phyloP scores from a whole-genome alignment of 1,140 invertebrate species.

The Antheraea pernyi region DNA sequence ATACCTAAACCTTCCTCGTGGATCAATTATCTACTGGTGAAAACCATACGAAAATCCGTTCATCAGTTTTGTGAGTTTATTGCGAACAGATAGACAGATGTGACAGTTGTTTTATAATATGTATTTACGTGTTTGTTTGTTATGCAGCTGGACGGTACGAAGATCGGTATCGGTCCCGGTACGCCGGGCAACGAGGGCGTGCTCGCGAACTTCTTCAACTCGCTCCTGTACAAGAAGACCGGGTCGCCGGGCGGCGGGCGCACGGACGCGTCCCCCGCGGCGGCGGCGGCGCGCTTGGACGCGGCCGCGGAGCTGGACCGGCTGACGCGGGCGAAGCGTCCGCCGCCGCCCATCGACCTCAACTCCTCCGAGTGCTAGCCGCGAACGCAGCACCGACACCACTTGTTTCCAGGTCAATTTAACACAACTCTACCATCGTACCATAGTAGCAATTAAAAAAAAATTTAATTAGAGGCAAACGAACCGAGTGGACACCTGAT shows the following conservation, averaged over 20 bases:
- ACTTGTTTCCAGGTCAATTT: background rate
- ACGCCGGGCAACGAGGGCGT: slow-evolving; percentile 94
- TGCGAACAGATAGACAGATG: too few relatives aligned
- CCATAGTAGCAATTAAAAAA: too few relatives aligned
- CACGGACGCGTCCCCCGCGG: slow-evolving; percentile 80
- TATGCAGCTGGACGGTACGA: slow-evolving; percentile 85
- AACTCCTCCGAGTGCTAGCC: slow-evolving; percentile 63
- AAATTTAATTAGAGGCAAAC: too few relatives aligned
- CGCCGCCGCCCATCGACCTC: slow-evolving; percentile 64
- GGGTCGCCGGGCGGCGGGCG: slow-evolving; percentile 81
- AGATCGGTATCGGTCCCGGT: slow-evolving; percentile 82
- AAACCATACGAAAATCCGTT: too few relatives aligned
- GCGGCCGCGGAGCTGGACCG: slow-evolving; percentile 95
- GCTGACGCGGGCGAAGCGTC: slow-evolving; percentile 85
- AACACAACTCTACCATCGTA: too few relatives aligned
- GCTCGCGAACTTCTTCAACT: slow-evolving; percentile 99
- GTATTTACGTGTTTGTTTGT: background rate
- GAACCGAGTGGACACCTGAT: too few relatives aligned
- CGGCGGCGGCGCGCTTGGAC: slow-evolving; percentile 89
- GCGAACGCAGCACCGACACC: background rate
- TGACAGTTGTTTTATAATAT: too few relatives aligned
- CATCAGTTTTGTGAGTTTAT: too few relatives aligned
- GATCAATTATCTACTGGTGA: too few relatives aligned
- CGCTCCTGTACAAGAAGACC: slow-evolving; percentile 96
- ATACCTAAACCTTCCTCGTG: too few relatives aligned